Percentiles rank a stretch among this genome's conserved stretches.
These are phyloP conservation scores for Myrmophylax atrothorax DNA, from an alignment of 2,113 vertebrate genomes.

Conservation along the genomic window DNA sequence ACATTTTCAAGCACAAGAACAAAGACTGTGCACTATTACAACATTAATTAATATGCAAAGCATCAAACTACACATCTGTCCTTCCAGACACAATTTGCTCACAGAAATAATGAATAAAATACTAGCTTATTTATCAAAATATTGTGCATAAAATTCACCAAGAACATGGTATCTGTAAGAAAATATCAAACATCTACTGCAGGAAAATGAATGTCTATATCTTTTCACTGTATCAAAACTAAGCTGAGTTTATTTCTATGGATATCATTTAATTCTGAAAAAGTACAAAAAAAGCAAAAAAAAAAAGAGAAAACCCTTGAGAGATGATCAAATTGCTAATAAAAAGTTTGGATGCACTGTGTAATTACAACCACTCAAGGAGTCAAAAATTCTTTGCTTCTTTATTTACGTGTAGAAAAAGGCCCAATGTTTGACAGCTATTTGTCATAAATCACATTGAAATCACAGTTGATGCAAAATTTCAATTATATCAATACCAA, in stretches of 20 bases:
- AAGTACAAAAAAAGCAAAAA: not conserved
- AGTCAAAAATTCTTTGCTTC: not conserved
- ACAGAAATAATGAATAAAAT: not conserved
- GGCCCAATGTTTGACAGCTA: not conserved
- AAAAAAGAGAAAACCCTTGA: not conserved
- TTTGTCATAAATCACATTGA: not conserved
- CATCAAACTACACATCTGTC: not conserved
- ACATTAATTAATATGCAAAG: not conserved
- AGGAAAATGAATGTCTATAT: not conserved
- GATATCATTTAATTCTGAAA: not conserved
- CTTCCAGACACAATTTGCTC: not conserved
- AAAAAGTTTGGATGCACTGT: not conserved
- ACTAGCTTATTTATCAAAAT: conserved; percentile 4
- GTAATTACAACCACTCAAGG: not conserved
- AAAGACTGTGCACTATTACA: not conserved
- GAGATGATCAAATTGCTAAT: conserved; percentile 3
- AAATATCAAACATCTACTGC: not conserved
- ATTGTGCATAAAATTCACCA: not conserved
- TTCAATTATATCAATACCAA: not conserved
- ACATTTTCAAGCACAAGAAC: not conserved
- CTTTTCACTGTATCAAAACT: not conserved
- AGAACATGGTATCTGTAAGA: not conserved
- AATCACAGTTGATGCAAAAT: not conserved
- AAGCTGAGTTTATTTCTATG: conserved; percentile 1
- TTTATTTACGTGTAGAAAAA: not conserved